Conservation (phyloP, 2,888 invertebrate genomes). For the Lobophora halterata region DNA sequence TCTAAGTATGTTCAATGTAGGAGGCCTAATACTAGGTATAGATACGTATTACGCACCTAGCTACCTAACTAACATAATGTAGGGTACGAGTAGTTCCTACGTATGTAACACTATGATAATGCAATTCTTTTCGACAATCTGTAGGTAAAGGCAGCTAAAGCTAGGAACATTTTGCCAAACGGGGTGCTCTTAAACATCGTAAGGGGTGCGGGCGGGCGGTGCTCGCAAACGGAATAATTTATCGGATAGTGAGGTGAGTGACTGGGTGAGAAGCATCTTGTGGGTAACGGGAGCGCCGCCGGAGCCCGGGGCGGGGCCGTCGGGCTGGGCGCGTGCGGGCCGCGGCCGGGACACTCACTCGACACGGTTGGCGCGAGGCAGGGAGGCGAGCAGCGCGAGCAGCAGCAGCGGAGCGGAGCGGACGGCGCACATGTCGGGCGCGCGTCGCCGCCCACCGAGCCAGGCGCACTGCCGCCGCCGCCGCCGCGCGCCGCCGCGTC, state of each 20-base stretch:
- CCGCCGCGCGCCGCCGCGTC: slow-evolving; percentile 19
- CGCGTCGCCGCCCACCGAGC: slow-evolving; percentile 34
- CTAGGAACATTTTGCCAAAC: too few species aligned
- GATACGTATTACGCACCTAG: too few species aligned
- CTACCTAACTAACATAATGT: too few species aligned
- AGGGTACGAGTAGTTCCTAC: too few species aligned
- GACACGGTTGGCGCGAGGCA: slow-evolving; percentile 51
- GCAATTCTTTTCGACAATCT: too few species aligned
- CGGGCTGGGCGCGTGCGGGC: neutral
- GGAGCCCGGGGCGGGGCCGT: slow-evolving; percentile 1
- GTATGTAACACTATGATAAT: too few species aligned
- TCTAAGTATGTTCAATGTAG: too few species aligned
- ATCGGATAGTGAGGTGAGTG: slow-evolving; percentile 12
- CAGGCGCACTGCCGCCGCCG: slow-evolving; percentile 38
- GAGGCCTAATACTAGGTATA: too few species aligned
- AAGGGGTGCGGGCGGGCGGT: slow-evolving; percentile 13
- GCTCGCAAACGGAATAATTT: slow-evolving; percentile 15
- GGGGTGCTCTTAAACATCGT: slow-evolving; percentile 6
- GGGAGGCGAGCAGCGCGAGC: slow-evolving; percentile 47
- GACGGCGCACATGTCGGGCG: slow-evolving; percentile 44
- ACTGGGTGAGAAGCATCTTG: too few species aligned
- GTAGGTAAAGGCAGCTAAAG: too few species aligned
- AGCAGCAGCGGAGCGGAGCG: slow-evolving; percentile 45
- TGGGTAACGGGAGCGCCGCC: too few species aligned
- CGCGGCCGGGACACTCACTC: slow-evolving; percentile 38